Evolutionary conservation across 2,888 invertebrate genomes (phyloP), one percentile per base, ranked within the genome.

Genomic region (Zaprionus lineosus): DNA sequence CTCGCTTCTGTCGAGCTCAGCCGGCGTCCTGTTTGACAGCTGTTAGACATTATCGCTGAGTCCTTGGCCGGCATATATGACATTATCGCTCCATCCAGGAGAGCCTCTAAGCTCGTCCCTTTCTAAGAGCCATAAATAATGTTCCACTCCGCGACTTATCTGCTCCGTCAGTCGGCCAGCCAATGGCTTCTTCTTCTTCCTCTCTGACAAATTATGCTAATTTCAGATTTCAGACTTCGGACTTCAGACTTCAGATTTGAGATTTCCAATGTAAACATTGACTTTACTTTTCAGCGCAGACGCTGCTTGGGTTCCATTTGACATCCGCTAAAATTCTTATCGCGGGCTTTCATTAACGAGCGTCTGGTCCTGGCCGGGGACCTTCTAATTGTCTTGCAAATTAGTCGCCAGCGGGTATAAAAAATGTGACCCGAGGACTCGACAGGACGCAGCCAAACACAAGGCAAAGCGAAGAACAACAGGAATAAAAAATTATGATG

Each of bases 201-300:
- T 39, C 31, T 47, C 74, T 78, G 83, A 70, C 87, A 88, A 88
- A 87, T 88, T 88, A 88, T 88, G 88, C 84, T 88, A 88, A 88
- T 88, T 87, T 78, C 73, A 86, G 87, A 86, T 88, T 86, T n/a
- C n/a, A n/a, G n/a, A n/a, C n/a, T n/a, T n/a, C n/a, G n/a, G n/a
- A n/a, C n/a, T n/a, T n/a, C n/a, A n/a, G n/a, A n/a, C n/a, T n/a
- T n/a, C n/a, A n/a, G n/a, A 88, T 88, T 87, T 78, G 71, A 86
- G 87, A 86, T 88, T 86, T 85, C 79, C 82, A 83, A 78, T 86
- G 88, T 84, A 88, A 88, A 88, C 86, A 88, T 88, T 88, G 87
- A 76, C 86, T 88, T 86, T 86, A 86, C 79, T 85, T 86, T 82
- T 73, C 83, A 77, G 64, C 63, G 53, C 73, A 75, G 83, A 75